phyloP scores from a whole-genome alignment of 2,888 invertebrate genomes.

The Agonum fuliginosum region DNA sequence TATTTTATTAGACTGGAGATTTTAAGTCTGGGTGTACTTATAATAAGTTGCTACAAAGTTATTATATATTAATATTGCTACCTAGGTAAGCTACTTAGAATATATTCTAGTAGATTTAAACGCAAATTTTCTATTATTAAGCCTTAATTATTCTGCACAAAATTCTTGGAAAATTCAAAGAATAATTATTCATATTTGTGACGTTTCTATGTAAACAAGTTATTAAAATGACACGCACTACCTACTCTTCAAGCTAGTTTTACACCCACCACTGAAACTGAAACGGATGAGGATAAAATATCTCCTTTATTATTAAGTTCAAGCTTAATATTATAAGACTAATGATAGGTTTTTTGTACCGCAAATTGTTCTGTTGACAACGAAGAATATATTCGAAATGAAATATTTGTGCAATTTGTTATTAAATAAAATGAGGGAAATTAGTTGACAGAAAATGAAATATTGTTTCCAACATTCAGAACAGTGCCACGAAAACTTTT shows the following conservation, averaged over 20 bases:
- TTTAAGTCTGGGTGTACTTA: no score
- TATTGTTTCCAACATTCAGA: neutral
- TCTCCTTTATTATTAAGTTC: neutral
- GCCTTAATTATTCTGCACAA: no score
- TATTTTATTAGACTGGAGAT: no score
- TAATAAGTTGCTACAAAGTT: no score
- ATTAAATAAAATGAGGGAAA: slow-evolving; percentile 24
- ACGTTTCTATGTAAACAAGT: slow-evolving; percentile 6
- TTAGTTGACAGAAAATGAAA: slow-evolving; percentile 21
- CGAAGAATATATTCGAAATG: neutral
- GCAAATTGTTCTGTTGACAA: slow-evolving; percentile 18
- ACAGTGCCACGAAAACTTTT: slow-evolving; percentile 3
- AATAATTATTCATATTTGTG: neutral
- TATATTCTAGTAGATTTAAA: no score
- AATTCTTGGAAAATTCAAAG: neutral
- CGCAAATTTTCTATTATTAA: no score
- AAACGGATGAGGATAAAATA: neutral
- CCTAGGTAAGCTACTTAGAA: no score
- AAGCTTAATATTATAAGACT: slow-evolving; percentile 7
- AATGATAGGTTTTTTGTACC: neutral
- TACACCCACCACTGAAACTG: neutral
- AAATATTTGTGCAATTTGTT: slow-evolving; percentile 26
- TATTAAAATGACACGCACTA: slow-evolving; percentile 6
- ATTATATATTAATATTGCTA: no score
- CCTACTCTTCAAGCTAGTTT: no score